Percentiles rank a stretch among this genome's conserved stretches.
Evolutionary conservation across 2,113 vertebrate species (phyloP).

Genomic region (Mobula hypostoma): DNA sequence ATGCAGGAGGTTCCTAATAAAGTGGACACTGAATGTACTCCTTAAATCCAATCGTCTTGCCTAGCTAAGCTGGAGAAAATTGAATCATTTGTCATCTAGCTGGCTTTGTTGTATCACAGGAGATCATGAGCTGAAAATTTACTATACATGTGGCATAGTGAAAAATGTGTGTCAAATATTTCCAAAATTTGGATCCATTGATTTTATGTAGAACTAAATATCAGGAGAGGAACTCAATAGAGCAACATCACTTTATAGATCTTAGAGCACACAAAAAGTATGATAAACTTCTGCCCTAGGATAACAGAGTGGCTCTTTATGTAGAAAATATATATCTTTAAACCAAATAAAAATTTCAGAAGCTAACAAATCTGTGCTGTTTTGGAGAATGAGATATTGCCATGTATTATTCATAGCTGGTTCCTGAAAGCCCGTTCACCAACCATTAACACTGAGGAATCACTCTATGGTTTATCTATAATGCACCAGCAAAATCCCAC

Average conservation of each 20-base stretch:
- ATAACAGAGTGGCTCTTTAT: not conserved
- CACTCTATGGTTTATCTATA: slow-evolving; percentile 12
- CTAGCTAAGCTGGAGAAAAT: not conserved
- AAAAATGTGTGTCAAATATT: too few species aligned
- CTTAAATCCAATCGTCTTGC: not conserved
- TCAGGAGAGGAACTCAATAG: too few species aligned
- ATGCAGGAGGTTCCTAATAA: too few species aligned
- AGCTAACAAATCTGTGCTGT: not conserved
- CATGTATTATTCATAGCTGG: not conserved
- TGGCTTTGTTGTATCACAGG: not conserved
- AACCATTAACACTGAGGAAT: not conserved
- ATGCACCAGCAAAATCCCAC: slow-evolving; percentile 4
- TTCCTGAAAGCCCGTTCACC: not conserved
- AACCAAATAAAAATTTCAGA: slow-evolving; percentile 24
- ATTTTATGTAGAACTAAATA: too few species aligned
- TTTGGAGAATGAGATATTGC: not conserved
- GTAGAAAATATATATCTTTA: not conserved
- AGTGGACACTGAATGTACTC: too few species aligned
- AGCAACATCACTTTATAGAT: too few species aligned
- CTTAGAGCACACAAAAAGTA: too few species aligned
- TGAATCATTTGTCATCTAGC: not conserved
- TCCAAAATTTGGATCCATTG: too few species aligned
- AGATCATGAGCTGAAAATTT: too few species aligned
- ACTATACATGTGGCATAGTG: too few species aligned
- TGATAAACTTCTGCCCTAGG: not conserved